Base-by-base conservation (phyloP, 2,113 vertebrate genomes). In the Pipa parva region DNA sequence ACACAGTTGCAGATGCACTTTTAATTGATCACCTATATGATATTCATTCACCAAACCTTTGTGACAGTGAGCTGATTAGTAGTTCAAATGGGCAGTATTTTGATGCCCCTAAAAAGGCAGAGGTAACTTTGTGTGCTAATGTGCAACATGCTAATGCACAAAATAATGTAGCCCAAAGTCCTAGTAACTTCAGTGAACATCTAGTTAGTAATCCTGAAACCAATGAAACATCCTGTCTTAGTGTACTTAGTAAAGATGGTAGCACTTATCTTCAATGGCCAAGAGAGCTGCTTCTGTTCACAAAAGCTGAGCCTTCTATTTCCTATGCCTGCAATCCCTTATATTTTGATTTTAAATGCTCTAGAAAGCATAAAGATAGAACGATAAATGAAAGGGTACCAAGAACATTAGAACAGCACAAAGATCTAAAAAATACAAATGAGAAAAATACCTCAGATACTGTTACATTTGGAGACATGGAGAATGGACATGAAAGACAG, bases 301-400 rank as follows among this genome's bases (percentile, higher is more conserved):
- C 96, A 64, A 91, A 91, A 78, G 91, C 89, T n/a, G 80, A 94
- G 57, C 96, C 95, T 8, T 85, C 79, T 27, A 80, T 99, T 78
- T 95, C 95, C 56, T 99, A 95, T 63, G 95, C 95, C 74, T 95
- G 92, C 81, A 98, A 95, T 61, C 96, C 93, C 48, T 73, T 91
- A 52, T 88, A 88, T 75, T 86, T 87, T 75, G 89, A 90, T 71
- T 87, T 87, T 75, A 89, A 88, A 64, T 78, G 86, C 66, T 88
- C 88, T 63, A 81, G 84, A 61, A 77, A 75, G 62, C 77, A 74
- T 54, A 80, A 72, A 71, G 62, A 42, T 22, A 48, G 13, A 62
- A 76, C 77, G 71, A 63, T 76, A 25, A 63, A 76, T 24, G 76
- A 77, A 42, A 59, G 56, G 72, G 81, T 79, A 33, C 62, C 55